Evolutionary conservation across 1,140 invertebrate genomes (phyloP).

Genomic region (Elysia chlorotica): DNA sequence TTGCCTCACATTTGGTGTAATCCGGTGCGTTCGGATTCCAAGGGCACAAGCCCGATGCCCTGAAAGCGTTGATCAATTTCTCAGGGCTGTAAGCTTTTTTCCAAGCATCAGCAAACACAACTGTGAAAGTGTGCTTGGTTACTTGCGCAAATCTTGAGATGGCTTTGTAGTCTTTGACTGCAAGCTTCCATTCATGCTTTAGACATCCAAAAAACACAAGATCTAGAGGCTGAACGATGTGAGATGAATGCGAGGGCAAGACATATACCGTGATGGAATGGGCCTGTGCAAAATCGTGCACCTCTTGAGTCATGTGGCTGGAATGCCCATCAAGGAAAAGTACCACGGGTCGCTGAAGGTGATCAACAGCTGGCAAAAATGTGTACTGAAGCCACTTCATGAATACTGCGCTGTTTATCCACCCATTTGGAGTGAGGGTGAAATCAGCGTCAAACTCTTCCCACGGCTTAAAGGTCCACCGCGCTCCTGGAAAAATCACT

Average conservation of each 20-base stretch:
- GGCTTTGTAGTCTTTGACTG: not conserved
- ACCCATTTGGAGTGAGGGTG: not conserved
- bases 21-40: not conserved
- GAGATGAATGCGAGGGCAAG: not conserved
- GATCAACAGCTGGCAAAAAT: not conserved
- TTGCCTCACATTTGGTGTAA: not conserved
- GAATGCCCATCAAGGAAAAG: not conserved
- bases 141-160: not conserved
- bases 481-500: not conserved
- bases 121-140: not conserved
- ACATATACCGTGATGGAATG: not conserved
- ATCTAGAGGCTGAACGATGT: not conserved
- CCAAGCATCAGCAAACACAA: conserved; percentile 1
- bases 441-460: not conserved
- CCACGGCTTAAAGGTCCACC: not conserved
- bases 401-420: not conserved
- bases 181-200: not conserved
- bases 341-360: not conserved
- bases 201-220: not conserved
- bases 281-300: not conserved
- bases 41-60: not conserved
- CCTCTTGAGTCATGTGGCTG: not conserved
- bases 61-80: not conserved
- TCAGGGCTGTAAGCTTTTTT: not conserved
- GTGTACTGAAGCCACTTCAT: conserved; percentile 4